These are phyloP conservation scores for Macropus fuliginosus DNA, from an alignment of 2,797 vertebrate species.

Conservation along the genomic window DNA sequence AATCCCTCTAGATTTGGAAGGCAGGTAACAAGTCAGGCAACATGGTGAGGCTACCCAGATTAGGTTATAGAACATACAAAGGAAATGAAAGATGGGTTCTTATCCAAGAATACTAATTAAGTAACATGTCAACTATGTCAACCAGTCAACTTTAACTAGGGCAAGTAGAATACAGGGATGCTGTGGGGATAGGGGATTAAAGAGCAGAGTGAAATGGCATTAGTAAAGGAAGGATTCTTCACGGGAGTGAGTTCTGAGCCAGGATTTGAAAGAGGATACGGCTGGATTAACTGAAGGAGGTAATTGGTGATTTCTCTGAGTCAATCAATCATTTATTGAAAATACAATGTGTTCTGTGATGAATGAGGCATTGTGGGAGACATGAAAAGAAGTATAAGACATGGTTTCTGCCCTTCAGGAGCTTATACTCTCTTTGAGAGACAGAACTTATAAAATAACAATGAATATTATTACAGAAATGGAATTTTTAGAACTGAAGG, in stretches of 20 bases:
- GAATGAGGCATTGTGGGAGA: background rate
- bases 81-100: background rate
- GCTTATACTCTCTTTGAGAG: background rate
- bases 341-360: background rate
- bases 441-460: background rate
- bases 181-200: background rate
- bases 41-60: background rate
- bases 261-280: background rate
- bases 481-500: background rate
- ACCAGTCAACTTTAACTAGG: background rate
- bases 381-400: background rate
- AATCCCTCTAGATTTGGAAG: conserved; percentile 27
- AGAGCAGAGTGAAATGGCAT: background rate
- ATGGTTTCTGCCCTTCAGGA: background rate
- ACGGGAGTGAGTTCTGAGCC: background rate
- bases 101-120: background rate
- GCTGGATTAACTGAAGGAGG: background rate
- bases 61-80: background rate
- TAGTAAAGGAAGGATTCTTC: background rate
- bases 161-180: conserved; percentile 2
- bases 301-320: background rate
- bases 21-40: background rate
- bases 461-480: background rate
- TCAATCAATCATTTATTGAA: background rate
- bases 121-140: background rate